A percentile compares a stretch with the other conserved stretches of the same genome.
These are phyloP conservation scores for Crematogaster levior DNA, from an alignment of 2,888 invertebrate genomes.

Conservation along the genomic window DNA sequence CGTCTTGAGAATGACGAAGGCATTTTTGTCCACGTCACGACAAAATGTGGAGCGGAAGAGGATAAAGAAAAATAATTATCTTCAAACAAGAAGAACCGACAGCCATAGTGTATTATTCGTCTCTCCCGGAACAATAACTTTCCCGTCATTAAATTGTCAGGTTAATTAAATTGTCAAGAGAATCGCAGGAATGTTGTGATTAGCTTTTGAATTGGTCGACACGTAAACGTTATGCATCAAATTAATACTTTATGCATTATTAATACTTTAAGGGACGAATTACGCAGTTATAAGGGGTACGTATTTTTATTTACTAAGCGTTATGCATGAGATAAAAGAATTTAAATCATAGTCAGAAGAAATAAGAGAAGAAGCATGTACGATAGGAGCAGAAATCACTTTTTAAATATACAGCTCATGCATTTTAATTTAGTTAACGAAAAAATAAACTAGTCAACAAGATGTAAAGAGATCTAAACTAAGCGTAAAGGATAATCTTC, in stretches of 20 bases:
- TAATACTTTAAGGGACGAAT: constrained; percentile 1
- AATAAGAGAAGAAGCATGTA: not conserved
- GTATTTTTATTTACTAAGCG: not conserved
- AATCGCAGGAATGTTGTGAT: constrained; percentile 34
- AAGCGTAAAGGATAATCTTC: not conserved
- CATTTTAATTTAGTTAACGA: not conserved
- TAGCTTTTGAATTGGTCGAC: constrained; percentile 23
- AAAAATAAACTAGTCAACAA: not conserved
- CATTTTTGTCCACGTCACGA: constrained; percentile 41
- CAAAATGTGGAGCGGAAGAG: constrained; percentile 58
- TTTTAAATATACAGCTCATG: not conserved
- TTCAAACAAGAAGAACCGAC: constrained; percentile 16
- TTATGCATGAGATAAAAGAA: not conserved
- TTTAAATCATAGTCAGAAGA: not conserved
- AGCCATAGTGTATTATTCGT: constrained; percentile 52
- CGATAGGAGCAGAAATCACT: not conserved
- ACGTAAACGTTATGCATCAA: constrained; percentile 4
- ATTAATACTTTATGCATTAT: not conserved
- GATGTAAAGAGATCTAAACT: too few species aligned
- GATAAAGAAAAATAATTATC: constrained; percentile 44
- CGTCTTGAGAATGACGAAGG: constrained; percentile 36
- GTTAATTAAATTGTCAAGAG: constrained; percentile 60
- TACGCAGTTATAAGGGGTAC: not conserved
- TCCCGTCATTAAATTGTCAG: constrained; percentile 57
- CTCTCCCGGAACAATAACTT: constrained; percentile 61